A percentile compares a stretch with the other conserved stretches of the same genome.
phyloP scores from a whole-genome alignment of 2,888 invertebrate genomes.

The Cosmia trapezina region DNA sequence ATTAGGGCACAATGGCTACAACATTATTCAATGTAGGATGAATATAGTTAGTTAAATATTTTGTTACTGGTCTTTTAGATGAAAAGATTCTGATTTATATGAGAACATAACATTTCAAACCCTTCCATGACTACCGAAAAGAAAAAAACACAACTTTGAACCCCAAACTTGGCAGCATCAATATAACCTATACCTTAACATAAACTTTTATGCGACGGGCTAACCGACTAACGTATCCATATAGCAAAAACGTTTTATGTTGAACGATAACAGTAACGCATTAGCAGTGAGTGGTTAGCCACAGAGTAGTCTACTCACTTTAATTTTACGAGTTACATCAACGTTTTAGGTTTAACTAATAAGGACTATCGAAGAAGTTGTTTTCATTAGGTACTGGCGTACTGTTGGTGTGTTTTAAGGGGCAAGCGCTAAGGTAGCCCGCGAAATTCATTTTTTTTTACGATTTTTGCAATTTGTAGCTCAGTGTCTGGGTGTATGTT shows the following conservation, averaged over 20 bases:
- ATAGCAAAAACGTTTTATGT: slow-evolving; percentile 61
- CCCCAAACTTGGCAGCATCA: slow-evolving; percentile 14
- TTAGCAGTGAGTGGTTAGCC: slow-evolving; percentile 56
- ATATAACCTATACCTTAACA: slow-evolving; percentile 42
- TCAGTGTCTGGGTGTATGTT: too few species aligned
- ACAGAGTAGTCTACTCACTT: slow-evolving; percentile 40
- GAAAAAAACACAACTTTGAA: slow-evolving; percentile 8
- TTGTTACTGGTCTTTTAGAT: neutral
- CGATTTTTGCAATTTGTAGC: too few species aligned
- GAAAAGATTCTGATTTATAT: neutral
- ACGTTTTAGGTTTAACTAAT: slow-evolving; percentile 40
- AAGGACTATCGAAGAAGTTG: slow-evolving; percentile 10
- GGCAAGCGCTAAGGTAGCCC: too few species aligned
- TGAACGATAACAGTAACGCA: slow-evolving; percentile 62
- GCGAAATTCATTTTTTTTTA: too few species aligned
- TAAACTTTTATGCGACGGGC: slow-evolving; percentile 59
- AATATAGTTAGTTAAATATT: too few species aligned
- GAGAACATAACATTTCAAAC: neutral
- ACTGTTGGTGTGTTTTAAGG: neutral
- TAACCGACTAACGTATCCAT: slow-evolving; percentile 48
- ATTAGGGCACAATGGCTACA: too few species aligned
- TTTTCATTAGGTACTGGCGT: neutral
- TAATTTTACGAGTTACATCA: slow-evolving; percentile 58
- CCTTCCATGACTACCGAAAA: neutral
- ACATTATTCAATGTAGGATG: too few species aligned